Percentiles rank a stretch among this genome's conserved stretches.
phyloP scores from a whole-genome alignment of 2,888 invertebrate species.

The Sepiola atlantica region DNA sequence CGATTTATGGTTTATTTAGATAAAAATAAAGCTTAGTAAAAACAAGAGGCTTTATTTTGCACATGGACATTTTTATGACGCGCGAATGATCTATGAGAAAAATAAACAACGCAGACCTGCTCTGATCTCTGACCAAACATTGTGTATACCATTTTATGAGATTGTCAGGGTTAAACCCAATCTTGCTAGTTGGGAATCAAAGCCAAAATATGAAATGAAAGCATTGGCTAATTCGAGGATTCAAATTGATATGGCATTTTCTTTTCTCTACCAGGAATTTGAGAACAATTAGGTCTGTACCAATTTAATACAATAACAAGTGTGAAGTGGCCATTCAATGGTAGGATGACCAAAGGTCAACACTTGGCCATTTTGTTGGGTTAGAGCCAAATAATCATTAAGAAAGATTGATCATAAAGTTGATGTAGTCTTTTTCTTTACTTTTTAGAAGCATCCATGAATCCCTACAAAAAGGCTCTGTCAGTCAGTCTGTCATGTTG shows the following conservation, averaged over 20 bases:
- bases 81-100: background rate
- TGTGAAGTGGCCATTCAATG: background rate
- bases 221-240: background rate
- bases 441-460: no score
- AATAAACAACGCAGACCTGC: background rate
- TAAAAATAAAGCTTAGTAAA: background rate
- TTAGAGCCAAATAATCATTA: background rate
- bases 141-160: background rate
- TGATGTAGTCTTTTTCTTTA: no score
- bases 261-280: background rate
- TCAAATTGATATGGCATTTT: background rate
- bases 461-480: no score
- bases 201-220: background rate
- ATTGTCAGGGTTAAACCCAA: background rate
- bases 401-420: background rate
- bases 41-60: background rate
- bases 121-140: background rate
- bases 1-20: no score
- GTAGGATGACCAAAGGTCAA: background rate
- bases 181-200: background rate
- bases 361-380: background rate
- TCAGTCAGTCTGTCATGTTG: no score
- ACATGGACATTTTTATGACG: background rate
- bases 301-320: background rate
- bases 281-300: background rate